Base-by-base conservation (phyloP, 2,888 invertebrate species). In the Sminthurides aquaticus region DNA sequence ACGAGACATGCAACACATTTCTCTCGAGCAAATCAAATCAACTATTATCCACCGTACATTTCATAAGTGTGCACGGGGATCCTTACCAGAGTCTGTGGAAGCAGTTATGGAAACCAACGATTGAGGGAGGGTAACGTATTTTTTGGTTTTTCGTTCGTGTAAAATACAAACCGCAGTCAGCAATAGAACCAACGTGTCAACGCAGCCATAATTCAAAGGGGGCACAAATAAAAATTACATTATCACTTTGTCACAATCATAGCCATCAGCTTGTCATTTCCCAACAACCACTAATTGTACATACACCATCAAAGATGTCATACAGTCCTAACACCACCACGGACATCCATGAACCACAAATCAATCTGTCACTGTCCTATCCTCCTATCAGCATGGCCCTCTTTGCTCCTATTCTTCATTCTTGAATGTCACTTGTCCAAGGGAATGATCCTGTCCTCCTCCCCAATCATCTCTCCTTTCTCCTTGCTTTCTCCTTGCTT, bases 61-160 rank as follows among this genome's bases (percentile, higher is more conserved):
- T n/a, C n/a, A n/a, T n/a, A n/a, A n/a, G n/a, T n/a, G n/a, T n/a
- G n/a, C n/a, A n/a, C n/a, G 27, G 49, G 64, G 69, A 65, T 68
- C 69, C 70, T 70, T 71, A 72, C 69, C 69, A 70, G 69, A 66
- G 69, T 66, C 72, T 68, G 49, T 28, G 66, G 66, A 65, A 68
- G 64, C 65, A 68, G 67, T 64, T 63, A 68, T 68, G 68, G 71
- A 62, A 70, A 70, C 71, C 64, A 74, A 56, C 60, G 48, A 70
- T 57, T 65, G 64, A 67, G 67, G 72, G 61, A 64, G 60, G 56
- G 61, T 61, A 43, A 61, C 27, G 48, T n/a, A 29, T 52, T 57
- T 11, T 15, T 11, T 34, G 43, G 15, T 11, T 11, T 34, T 11
- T 15, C 43, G 43, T 11, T 34, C 8, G 43, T 11, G 43, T 11